A percentile compares a stretch with the other conserved stretches of the same genome.
Evolutionary conservation across 2,888 invertebrate genomes (phyloP).

Genomic region (Meandrusa payeni): DNA sequence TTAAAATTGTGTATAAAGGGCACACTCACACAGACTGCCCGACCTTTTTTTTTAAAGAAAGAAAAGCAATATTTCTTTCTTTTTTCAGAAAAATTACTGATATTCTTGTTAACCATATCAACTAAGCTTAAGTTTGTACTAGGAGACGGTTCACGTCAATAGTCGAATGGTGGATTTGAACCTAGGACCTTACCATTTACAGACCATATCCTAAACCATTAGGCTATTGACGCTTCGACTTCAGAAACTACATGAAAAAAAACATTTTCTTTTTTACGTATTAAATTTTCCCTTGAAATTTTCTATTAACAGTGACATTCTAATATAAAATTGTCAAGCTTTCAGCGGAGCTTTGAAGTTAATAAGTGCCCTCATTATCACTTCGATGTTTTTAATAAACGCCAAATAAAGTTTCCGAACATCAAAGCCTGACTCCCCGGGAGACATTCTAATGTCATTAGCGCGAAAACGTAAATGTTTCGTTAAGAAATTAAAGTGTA

Average conservation of each 20-base stretch:
- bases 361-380: constrained; percentile 5
- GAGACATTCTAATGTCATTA: constrained; percentile 1
- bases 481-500: constrained; percentile 3
- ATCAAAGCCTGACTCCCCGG: not conserved
- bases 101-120: too few relatives aligned
- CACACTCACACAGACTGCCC: not conserved
- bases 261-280: not conserved
- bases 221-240: too few relatives aligned
- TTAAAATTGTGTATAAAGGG: too few relatives aligned
- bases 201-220: too few relatives aligned
- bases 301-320: not conserved
- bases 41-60: too few relatives aligned
- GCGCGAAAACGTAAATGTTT: not conserved
- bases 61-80: too few relatives aligned
- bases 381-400: constrained; percentile 9
- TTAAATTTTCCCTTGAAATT: not conserved
- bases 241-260: not conserved
- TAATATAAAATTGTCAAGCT: constrained; percentile 2
- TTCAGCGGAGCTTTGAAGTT: not conserved
- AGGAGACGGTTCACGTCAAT: too few relatives aligned
- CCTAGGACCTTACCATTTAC: too few relatives aligned
- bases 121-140: too few relatives aligned
- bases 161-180: too few relatives aligned
- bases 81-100: too few relatives aligned
- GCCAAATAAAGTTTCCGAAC: constrained; percentile 3